Percentiles rank a stretch among this genome's conserved stretches.
Evolutionary conservation across 1,140 invertebrate species (phyloP).

Genomic region (Amyelois transitella): DNA sequence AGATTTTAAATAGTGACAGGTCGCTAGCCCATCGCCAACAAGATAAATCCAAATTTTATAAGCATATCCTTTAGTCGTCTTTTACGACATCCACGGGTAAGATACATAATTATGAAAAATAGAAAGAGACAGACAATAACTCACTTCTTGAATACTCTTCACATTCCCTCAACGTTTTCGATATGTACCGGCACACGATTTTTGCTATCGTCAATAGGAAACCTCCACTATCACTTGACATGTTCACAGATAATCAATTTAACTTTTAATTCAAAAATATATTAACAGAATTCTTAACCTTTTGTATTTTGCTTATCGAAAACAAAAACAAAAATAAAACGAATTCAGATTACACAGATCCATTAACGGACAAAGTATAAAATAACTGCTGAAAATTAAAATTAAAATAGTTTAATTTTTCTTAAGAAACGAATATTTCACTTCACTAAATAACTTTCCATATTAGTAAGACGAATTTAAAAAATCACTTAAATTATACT

Average conservation of each 20-base stretch:
- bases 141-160: conserved; percentile 30
- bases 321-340: not conserved
- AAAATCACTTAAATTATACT: no score
- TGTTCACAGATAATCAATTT: conserved; percentile 10
- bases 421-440: not conserved
- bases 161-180: conserved; percentile 39
- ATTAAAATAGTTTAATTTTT: no score
- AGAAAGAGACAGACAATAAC: no score
- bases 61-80: no score
- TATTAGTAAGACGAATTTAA: no score
- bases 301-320: no score
- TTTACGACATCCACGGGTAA: not conserved
- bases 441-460: not conserved
- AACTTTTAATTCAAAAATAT: not conserved
- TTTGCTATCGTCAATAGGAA: conserved; percentile 33
- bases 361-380: no score
- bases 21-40: no score
- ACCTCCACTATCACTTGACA: conserved; percentile 49
- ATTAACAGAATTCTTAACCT: no score
- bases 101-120: conserved; percentile 1
- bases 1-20: no score
- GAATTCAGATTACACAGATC: not conserved
- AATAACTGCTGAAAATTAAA: no score
- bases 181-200: conserved; percentile 30
- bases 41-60: no score